phyloP scores from a whole-genome alignment of 2,113 vertebrate species.

The Calidris pygmaea region DNA sequence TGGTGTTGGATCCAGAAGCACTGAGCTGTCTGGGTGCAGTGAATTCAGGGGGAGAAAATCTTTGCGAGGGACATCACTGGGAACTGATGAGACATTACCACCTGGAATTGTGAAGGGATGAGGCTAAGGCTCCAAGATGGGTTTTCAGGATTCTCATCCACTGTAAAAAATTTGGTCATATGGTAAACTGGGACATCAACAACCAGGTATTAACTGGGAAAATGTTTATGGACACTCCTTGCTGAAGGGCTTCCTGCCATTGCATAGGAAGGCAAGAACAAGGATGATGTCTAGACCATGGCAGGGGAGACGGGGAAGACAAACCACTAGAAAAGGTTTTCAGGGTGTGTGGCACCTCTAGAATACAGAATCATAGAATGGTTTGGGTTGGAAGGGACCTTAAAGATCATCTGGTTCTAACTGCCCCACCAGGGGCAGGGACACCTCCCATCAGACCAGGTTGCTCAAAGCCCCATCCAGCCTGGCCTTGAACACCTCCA shows the following conservation, averaged over 20 bases:
- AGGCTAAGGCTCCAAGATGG: background rate
- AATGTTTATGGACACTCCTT: background rate
- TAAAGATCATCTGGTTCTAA: too few species aligned
- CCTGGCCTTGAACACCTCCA: too few species aligned
- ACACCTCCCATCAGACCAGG: too few species aligned
- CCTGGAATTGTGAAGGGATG: background rate
- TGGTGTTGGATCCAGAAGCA: background rate
- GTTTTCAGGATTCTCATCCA: background rate
- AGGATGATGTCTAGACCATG: background rate
- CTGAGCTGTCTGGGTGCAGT: background rate
- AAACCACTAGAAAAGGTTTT: background rate
- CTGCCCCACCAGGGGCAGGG: too few species aligned
- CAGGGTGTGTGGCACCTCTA: background rate
- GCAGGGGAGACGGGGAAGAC: accelerated
- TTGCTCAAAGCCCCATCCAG: too few species aligned
- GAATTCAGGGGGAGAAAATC: background rate
- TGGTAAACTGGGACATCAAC: background rate
- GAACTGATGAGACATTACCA: background rate
- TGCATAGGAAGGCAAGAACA: background rate
- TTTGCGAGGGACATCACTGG: background rate
- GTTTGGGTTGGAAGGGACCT: too few species aligned
- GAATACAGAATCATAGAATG: background rate
- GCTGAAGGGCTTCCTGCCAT: background rate
- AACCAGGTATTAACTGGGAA: background rate
- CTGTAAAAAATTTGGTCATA: background rate